Evolutionary conservation across 2,113 vertebrate genomes (phyloP).

Genomic region (Platysternon megacephalum): DNA sequence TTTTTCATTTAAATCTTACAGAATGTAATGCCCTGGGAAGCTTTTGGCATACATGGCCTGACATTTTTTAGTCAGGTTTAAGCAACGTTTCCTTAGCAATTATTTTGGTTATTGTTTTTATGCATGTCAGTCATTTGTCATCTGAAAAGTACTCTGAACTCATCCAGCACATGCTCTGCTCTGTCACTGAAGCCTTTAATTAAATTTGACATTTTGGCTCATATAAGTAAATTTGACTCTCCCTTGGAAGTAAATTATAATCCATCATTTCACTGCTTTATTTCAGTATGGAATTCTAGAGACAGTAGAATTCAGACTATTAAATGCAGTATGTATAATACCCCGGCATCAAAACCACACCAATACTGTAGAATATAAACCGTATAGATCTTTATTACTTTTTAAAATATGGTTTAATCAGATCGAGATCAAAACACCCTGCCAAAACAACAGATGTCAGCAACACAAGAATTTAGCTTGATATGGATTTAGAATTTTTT

Average conservation of each 20-base stretch:
- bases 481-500: neutral
- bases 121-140: neutral
- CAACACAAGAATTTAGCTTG: accelerated
- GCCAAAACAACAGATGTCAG: neutral
- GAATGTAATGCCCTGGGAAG: accelerated
- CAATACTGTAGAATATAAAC: constrained; percentile 4
- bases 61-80: constrained; percentile 36
- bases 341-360: neutral
- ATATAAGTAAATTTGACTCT: constrained; percentile 17
- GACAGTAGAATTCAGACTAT: neutral
- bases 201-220: constrained; percentile 57
- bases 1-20: constrained; percentile 7
- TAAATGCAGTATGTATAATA: constrained; percentile 25
- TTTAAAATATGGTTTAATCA: constrained; percentile 1
- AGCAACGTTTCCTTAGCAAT: neutral
- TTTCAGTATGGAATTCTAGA: constrained; percentile 17
- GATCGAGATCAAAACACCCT: neutral
- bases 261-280: neutral
- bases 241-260: constrained; percentile 47
- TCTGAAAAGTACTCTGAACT: constrained; percentile 35
- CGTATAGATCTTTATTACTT: neutral
- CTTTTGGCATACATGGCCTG: neutral
- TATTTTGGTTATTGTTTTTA: constrained; percentile 20
- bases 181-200: constrained; percentile 53
- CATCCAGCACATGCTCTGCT: constrained; percentile 4